A percentile compares a stretch with the other conserved stretches of the same genome.
phyloP scores from a whole-genome alignment of 2,888 invertebrate genomes.

The Coecobrya sp. region DNA sequence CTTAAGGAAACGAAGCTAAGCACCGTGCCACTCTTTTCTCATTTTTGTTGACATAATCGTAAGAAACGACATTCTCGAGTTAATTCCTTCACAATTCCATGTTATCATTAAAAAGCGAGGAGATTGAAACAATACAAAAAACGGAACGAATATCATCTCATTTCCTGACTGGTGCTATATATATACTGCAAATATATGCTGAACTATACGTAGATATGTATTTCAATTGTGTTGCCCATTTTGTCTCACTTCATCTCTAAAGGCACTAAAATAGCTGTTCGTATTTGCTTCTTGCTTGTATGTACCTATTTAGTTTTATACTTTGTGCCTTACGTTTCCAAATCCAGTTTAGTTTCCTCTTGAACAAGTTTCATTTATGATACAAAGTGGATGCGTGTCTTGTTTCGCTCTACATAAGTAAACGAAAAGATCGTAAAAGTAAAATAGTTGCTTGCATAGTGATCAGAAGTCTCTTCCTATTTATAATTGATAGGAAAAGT shows the following conservation, averaged over 20 bases:
- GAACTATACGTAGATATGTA: no score
- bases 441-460: no score
- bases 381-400: no score
- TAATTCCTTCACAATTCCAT: background rate
- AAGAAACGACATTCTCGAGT: background rate
- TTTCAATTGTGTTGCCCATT: no score
- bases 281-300: background rate
- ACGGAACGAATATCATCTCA: background rate
- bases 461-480: background rate
- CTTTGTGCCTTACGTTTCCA: background rate
- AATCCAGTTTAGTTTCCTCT: background rate
- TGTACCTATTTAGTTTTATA: background rate
- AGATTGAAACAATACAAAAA: background rate
- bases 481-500: background rate
- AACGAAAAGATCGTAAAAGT: no score
- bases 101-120: background rate
- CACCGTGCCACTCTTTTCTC: background rate
- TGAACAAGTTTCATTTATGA: background rate
- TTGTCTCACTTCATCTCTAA: no score
- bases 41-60: background rate
- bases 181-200: no score
- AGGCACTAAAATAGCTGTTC: no score
- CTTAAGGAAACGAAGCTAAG: no score
- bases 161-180: background rate
- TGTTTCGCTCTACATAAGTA: no score